Evolutionary conservation across 2,113 vertebrate genomes (phyloP).

Genomic region (Petrocephalus zakoni): DNA sequence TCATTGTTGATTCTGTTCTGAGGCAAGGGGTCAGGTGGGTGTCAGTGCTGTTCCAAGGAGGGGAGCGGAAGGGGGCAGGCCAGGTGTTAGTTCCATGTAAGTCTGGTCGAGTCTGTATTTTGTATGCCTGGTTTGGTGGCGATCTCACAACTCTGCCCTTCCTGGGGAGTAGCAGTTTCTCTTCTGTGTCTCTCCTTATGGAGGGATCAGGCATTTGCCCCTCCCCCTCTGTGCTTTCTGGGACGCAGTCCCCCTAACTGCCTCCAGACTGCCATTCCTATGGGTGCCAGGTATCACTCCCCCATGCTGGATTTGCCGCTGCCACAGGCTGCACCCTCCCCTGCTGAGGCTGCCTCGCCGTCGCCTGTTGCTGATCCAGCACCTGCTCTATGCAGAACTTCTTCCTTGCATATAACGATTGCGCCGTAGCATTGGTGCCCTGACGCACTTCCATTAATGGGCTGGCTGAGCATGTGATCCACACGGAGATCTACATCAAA

Average conservation of each 20-base stretch:
- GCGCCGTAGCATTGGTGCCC: not conserved
- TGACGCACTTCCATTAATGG: not conserved
- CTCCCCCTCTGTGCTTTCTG: not conserved
- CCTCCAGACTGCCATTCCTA: not conserved
- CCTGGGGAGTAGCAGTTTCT: not conserved
- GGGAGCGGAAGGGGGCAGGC: not conserved
- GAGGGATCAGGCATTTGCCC: not conserved
- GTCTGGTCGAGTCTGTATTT: slow-evolving; percentile 54
- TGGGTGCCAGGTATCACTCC: not conserved
- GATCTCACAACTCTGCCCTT: slow-evolving; percentile 35
- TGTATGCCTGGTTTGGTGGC: slow-evolving; percentile 50
- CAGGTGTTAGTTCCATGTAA: slow-evolving; percentile 7
- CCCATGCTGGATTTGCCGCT: not conserved
- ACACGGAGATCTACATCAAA: not conserved
- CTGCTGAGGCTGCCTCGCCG: not conserved
- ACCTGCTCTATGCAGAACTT: not conserved
- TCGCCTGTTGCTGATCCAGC: not conserved
- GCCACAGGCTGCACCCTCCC: not conserved
- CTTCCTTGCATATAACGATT: not conserved
- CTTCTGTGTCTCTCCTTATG: not conserved
- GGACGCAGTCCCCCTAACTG: not conserved
- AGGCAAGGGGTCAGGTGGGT: too few species aligned
- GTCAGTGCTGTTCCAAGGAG: too few species aligned
- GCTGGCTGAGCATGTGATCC: not conserved
- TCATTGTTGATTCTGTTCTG: too few species aligned